Evolutionary conservation across 92 coral and sea anemone genomes (phyloP).

Genomic region (Palythoa grandis): DNA sequence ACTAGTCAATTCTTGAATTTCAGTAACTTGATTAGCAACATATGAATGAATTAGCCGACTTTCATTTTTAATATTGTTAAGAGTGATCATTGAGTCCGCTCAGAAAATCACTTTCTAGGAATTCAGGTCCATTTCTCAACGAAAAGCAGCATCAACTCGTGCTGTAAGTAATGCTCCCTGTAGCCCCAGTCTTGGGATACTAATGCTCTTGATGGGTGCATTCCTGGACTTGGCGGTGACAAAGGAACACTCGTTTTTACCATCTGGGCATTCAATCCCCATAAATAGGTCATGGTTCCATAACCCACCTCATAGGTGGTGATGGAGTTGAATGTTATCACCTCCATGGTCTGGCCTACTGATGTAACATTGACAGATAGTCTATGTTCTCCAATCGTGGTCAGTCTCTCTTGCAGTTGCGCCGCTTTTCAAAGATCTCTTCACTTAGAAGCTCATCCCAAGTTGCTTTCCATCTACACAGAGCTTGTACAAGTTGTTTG

Average conservation of each 20-base stretch:
- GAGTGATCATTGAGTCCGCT: no score
- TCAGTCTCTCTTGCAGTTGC: constrained; percentile 43
- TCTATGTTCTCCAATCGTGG: constrained; percentile 32
- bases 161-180: constrained; percentile 69
- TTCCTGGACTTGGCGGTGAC: constrained; percentile 63
- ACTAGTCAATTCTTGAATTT: no score
- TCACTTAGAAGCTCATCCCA: constrained; percentile 60
- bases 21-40: constrained; percentile 61
- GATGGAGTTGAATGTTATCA: constrained; percentile 54
- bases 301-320: constrained; percentile 59
- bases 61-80: no score
- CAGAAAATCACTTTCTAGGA: constrained; percentile 45
- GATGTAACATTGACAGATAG: constrained; percentile 42
- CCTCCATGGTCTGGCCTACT: constrained; percentile 37
- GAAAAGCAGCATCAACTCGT: constrained; percentile 48
- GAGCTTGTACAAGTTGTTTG: constrained; percentile 57
- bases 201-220: constrained; percentile 61
- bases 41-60: constrained; percentile 63
- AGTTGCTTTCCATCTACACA: constrained; percentile 50
- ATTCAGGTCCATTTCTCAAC: constrained; percentile 51
- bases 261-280: constrained; percentile 55
- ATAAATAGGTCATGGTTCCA: constrained; percentile 59
- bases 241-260: constrained; percentile 55
- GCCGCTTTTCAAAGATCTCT: constrained; percentile 42
- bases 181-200: constrained; percentile 72